Base-by-base conservation (phyloP, 1,140 invertebrate genomes). In the Lutraria rhynchaena region DNA sequence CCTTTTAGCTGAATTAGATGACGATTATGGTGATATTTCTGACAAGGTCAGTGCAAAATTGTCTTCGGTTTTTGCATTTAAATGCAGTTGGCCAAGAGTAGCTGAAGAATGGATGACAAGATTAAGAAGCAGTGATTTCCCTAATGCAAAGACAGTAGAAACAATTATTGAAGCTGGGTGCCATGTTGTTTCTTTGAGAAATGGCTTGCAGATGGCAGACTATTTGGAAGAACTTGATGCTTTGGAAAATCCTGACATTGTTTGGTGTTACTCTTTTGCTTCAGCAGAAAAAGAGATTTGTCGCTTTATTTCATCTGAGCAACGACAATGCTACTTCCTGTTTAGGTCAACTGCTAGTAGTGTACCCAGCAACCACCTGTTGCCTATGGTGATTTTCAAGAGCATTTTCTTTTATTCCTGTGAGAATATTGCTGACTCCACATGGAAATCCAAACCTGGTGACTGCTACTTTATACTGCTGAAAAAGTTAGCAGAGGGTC, bases 351-450 rank as follows among this genome's bases (percentile, higher is more conserved):
- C 57, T 4, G 69, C 37, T 33, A 46, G 31, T 27, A 11, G 5
- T 33, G 24, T 35, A 37, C 31, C 51, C 19, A 37, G 17, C 31
- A 15, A 22, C 27, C 22, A 29, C 31, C 19, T 19, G 2, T 24
- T 73, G 4, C 53, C 49, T 15, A 24, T 22, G 13, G 29, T 35
- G 5, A 46, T 73, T 35, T 27, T 73, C 13, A 73, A 57, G 27
- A 73, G 51, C 24, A 41, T 73, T 15, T 73, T 73, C 69, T 73
- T 73, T 24, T 73, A 73, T 51, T 44, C 49, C 17, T 73, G 69
- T 35, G 69, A 73, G 51, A 73, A 73, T 33, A 35, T 73, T n/a
- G 27, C 29, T 15, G 37, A 55, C 11, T n/a, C 11, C 33, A 11
- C 31, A n/a, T 73, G 69, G 69, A 9, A 29, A 35, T 57, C 69